Base-by-base conservation (phyloP, 2,113 vertebrate genomes). In the Heterochromis multidens region DNA sequence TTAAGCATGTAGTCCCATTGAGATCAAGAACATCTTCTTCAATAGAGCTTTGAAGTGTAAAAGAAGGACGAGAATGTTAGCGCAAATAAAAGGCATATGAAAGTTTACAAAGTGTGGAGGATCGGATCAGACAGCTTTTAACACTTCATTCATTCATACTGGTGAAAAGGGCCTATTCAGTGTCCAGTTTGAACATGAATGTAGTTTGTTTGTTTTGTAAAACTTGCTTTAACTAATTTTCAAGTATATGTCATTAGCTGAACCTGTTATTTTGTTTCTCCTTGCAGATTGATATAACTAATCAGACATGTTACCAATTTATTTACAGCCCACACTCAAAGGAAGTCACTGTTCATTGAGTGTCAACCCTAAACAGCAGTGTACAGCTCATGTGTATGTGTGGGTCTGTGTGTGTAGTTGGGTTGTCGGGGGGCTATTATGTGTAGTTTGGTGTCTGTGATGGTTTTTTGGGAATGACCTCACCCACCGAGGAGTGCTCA, bases 401-500 rank as follows among this genome's bases (percentile, higher is more conserved):
- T 17, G 78, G 7, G 57, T 37, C 31, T 29, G 80, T 21, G 25
- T 56, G 82, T 46, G 80, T 56, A 56, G 40, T 77, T 86, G 21
- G 33, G 54, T 59, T 78, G 85, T 54, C 46, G n/a, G 74, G 87
- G 49, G 84, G 72, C 79, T 84, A 56, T 90, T 88, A 90, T 78
- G 67, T 83, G 78, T 67, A 77, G 85, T 91, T 84, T 88, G 81
- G 65, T 89, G 85, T 90, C 77, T 57, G 81, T 79, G 85, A 40
- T 84, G 63, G 76, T 63, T 89, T 93, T 92, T 94, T 91, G 90
- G 83, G 79, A 82, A 95, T 96, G 94, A 96, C 92, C 92, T 96
- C 95, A 95, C 93, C 86, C 92, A 91, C 77, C 8, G 40, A 92
- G 90, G 88, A 95, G 93, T 93, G 90, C 94, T 92, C 90, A 77